Conservation (phyloP, 2,888 invertebrate genomes). For the Nemoura dubitans region DNA sequence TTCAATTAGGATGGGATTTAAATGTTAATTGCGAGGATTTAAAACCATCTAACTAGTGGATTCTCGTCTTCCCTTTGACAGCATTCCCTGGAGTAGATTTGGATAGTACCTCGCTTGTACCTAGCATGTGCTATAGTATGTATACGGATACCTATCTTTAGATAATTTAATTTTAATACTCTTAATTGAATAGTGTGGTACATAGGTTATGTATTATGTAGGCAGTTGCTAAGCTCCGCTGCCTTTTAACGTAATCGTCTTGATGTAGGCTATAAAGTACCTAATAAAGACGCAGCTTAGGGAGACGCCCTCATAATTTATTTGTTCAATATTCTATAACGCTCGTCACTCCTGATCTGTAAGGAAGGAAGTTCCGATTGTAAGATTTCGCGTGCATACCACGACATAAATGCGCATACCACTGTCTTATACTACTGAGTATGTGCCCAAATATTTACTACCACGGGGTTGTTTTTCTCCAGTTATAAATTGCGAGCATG, state of each 20-base stretch:
- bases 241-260: too few relatives aligned
- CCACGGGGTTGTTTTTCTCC: background rate
- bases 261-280: background rate
- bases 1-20: background rate
- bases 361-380: background rate
- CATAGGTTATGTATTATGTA: too few relatives aligned
- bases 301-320: background rate
- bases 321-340: background rate
- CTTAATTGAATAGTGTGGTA: too few relatives aligned
- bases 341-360: background rate
- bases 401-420: too few relatives aligned
- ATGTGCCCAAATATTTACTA: background rate
- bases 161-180: too few relatives aligned
- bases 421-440: too few relatives aligned
- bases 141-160: too few relatives aligned
- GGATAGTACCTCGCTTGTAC: too few relatives aligned
- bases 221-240: too few relatives aligned
- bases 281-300: background rate
- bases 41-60: background rate
- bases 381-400: too few relatives aligned
- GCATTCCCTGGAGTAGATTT: background rate
- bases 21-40: background rate
- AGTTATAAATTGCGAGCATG: background rate
- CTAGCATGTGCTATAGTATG: too few relatives aligned
- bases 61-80: background rate